Evolutionary conservation across 2,113 vertebrate genomes (phyloP).

Genomic region (Mungos mungo): DNA sequence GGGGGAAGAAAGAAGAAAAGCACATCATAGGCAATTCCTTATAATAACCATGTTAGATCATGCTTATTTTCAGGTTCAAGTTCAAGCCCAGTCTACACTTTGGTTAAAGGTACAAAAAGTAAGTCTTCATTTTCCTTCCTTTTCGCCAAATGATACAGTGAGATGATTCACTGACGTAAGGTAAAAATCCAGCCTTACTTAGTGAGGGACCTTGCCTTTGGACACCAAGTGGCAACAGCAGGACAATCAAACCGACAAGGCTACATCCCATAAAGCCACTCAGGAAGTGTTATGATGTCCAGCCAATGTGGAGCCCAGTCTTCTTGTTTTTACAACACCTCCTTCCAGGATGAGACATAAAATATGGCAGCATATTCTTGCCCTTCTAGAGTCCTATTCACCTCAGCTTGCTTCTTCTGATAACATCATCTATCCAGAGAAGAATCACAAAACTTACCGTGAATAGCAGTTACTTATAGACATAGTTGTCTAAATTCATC

Average conservation of each 20-base stretch:
- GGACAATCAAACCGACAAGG: neutral
- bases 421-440: neutral
- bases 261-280: rapidly evolving
- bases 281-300: neutral
- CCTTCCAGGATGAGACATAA: neutral
- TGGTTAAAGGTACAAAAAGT: neutral
- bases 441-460: neutral
- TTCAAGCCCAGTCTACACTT: neutral
- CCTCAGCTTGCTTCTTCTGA: neutral
- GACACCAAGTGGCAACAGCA: neutral
- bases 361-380: neutral
- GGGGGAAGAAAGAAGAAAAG: neutral
- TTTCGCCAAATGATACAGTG: neutral
- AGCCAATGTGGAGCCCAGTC: neutral
- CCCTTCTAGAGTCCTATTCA: neutral
- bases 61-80: neutral
- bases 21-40: neutral
- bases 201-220: neutral
- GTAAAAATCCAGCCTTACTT: neutral
- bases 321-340: neutral
- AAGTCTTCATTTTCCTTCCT: neutral
- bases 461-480: neutral
- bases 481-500: neutral
- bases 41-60: neutral
- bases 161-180: neutral